These are phyloP conservation scores for Connochaetes taurinus DNA, from an alignment of 2,113 vertebrate genomes.

Conservation along the genomic window DNA sequence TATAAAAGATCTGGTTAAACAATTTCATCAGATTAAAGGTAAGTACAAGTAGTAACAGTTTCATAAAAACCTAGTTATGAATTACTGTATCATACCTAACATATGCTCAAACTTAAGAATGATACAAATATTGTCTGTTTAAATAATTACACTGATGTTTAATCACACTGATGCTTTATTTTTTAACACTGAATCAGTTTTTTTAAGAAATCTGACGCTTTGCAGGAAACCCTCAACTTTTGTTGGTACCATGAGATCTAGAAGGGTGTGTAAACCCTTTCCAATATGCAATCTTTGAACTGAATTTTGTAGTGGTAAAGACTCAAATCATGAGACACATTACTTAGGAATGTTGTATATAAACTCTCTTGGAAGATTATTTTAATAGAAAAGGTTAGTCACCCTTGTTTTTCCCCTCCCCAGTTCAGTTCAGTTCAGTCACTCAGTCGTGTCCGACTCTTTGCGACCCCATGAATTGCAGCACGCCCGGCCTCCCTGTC, in stretches of 20 bases:
- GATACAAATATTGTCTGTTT: neutral
- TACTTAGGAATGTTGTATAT: neutral
- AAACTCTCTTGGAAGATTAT: neutral
- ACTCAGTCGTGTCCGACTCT: too few species aligned
- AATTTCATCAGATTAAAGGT: conserved; percentile 71
- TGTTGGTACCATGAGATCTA: neutral
- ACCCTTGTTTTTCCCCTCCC: neutral
- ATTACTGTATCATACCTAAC: neutral
- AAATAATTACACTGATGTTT: neutral
- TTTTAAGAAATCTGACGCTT: neutral
- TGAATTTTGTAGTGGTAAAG: neutral
- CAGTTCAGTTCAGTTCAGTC: neutral
- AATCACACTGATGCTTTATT: neutral
- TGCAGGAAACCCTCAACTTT: neutral
- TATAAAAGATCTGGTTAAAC: conserved; percentile 75
- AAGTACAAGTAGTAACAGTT: conserved; percentile 25
- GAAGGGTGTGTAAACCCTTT: neutral
- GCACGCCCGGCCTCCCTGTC: too few species aligned
- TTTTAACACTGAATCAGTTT: neutral
- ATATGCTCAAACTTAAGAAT: neutral
- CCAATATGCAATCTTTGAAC: neutral
- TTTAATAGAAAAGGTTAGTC: neutral
- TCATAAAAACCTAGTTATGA: neutral
- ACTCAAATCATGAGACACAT: neutral
- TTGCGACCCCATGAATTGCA: too few species aligned